Evolutionary conservation across 2,888 invertebrate species (phyloP).

Genomic region (Microplitis manilae): DNA sequence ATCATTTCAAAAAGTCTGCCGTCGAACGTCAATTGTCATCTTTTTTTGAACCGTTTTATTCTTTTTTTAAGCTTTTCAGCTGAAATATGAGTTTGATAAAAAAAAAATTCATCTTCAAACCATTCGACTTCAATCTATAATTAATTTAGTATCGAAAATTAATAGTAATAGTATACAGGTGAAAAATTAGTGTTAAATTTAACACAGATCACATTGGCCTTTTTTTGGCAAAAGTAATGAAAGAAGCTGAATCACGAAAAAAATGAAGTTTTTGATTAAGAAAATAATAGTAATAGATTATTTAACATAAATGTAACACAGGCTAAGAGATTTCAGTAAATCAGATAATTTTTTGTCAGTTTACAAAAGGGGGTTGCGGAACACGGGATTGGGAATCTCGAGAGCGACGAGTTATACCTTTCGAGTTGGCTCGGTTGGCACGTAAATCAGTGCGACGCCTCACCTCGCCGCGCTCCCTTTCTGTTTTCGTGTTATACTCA

Average conservation of each 20-base stretch:
- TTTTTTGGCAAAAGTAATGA: too few species aligned
- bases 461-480: conserved; percentile 22
- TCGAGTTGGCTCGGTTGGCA: conserved; percentile 24
- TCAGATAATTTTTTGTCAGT: conserved; percentile 31
- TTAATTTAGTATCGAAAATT: too few species aligned
- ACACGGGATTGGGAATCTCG: conserved; percentile 26
- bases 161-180: too few species aligned
- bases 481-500: neutral
- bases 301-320: conserved; percentile 13
- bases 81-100: too few species aligned
- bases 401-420: conserved; percentile 30
- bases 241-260: too few species aligned
- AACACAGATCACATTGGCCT: too few species aligned
- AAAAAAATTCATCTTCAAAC: too few species aligned
- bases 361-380: conserved; percentile 16
- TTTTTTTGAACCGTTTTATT: neutral
- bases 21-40: conserved; percentile 4
- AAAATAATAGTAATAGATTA: neutral
- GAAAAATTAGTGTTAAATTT: too few species aligned
- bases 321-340: conserved; percentile 25
- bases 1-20: conserved; percentile 10
- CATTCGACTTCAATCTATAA: too few species aligned
- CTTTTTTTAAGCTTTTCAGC: too few species aligned
- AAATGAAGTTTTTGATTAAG: conserved; percentile 3
- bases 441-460: conserved; percentile 38